phyloP scores from a whole-genome alignment of 2,113 vertebrate species.

The Myotis lucifugus region DNA sequence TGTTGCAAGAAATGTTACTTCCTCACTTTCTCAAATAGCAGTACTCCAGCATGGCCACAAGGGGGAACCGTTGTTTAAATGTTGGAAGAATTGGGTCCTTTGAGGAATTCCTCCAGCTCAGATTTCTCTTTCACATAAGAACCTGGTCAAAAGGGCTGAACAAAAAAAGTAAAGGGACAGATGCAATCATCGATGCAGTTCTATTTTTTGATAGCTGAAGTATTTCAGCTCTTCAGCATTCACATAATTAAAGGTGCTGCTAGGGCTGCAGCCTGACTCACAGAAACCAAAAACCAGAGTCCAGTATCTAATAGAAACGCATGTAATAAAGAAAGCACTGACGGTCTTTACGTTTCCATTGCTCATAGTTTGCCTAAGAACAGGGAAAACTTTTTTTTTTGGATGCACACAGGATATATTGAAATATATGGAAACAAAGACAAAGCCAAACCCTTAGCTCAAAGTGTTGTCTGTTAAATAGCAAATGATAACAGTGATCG shows the following conservation, averaged over 20 bases:
- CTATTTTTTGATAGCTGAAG: conserved; percentile 71
- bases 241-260: conserved; percentile 63
- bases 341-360: background rate
- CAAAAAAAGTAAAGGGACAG: conserved; percentile 78
- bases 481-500: conserved; percentile 50
- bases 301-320: conserved; percentile 43
- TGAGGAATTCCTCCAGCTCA: background rate
- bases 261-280: conserved; percentile 36
- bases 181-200: conserved; percentile 63
- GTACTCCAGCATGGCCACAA: conserved; percentile 74
- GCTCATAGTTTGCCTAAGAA: background rate
- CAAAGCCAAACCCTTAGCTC: conserved; percentile 39
- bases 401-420: background rate
- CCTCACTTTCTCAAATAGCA: background rate
- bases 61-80: conserved; percentile 88
- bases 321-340: conserved; percentile 29
- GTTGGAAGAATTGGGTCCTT: conserved; percentile 66
- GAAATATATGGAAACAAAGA: conserved; percentile 31
- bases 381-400: conserved; percentile 67
- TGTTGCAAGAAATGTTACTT: background rate
- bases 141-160: conserved; percentile 76
- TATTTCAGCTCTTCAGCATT: conserved; percentile 76
- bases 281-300: conserved; percentile 50
- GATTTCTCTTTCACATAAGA: conserved; percentile 76
- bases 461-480: conserved; percentile 2